phyloP scores from a whole-genome alignment of 2,888 invertebrate species.

The Agrochola litura region DNA sequence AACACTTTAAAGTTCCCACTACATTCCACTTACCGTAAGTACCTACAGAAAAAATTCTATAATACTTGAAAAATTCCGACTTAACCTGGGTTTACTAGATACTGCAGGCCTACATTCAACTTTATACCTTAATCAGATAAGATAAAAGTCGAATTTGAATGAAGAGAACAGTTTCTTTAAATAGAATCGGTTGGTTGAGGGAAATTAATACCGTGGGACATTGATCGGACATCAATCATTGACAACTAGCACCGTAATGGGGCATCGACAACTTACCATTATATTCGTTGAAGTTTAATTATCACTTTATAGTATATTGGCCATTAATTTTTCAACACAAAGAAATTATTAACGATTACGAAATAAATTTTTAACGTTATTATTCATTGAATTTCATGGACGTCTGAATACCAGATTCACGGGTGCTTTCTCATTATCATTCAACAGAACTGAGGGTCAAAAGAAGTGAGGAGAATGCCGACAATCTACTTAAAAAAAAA shows the following conservation, averaged over 20 bases:
- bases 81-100: conserved; percentile 27
- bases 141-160: conserved; percentile 15
- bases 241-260: conserved; percentile 58
- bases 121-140: not conserved
- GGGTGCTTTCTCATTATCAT: conserved; percentile 34
- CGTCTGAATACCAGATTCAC: conserved; percentile 13
- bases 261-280: conserved; percentile 67
- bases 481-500: not conserved
- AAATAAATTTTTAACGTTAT: conserved; percentile 40
- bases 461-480: conserved; percentile 19
- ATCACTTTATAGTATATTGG: conserved; percentile 52
- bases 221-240: conserved; percentile 64
- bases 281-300: conserved; percentile 63
- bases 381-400: conserved; percentile 52
- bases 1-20: conserved; percentile 59
- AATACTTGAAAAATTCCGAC: conserved; percentile 52
- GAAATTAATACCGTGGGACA: conserved; percentile 62
- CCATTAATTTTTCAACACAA: conserved; percentile 55
- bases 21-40: conserved; percentile 56
- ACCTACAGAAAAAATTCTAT: conserved; percentile 52
- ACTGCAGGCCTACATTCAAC: not conserved
- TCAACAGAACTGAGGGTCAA: conserved; percentile 8
- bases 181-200: conserved; percentile 45
- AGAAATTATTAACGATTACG: conserved; percentile 50
- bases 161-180: conserved; percentile 28